Conservation (phyloP, 2,113 vertebrate genomes). For the Rhabdornis inornatus region DNA sequence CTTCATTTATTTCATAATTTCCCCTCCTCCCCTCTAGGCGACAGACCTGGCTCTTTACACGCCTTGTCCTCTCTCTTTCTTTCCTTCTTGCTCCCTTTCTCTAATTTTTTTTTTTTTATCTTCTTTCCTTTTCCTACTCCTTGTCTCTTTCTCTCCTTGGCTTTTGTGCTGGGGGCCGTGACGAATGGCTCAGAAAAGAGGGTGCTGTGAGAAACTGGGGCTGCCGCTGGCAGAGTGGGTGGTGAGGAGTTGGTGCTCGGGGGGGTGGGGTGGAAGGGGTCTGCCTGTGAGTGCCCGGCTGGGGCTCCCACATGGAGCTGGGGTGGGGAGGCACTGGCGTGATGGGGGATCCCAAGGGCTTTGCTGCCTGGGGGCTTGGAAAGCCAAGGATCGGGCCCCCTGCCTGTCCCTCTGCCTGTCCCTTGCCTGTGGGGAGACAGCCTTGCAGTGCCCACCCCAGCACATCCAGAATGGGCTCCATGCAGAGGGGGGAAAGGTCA, state of each 20-base stretch:
- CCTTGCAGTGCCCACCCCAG: background rate
- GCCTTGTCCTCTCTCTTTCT: constrained; percentile 39
- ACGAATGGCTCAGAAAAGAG: constrained; percentile 68
- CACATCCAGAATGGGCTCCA: background rate
- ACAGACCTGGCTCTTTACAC: constrained; percentile 54
- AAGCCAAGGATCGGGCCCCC: background rate
- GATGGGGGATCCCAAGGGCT: background rate
- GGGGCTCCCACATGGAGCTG: background rate
- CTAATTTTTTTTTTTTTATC: background rate
- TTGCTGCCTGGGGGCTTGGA: background rate
- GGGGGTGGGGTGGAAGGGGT: background rate
- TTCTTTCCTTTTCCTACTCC: constrained; percentile 62
- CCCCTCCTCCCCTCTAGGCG: background rate
- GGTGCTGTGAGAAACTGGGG: constrained; percentile 70
- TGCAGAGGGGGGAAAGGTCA: rapidly evolving
- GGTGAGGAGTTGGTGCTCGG: constrained; percentile 8
- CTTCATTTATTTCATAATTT: constrained; percentile 62
- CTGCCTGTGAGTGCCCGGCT: background rate
- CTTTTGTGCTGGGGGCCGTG: constrained; percentile 58
- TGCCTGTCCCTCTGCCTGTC: background rate
- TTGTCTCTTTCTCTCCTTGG: constrained; percentile 54
- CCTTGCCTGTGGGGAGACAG: too few relatives aligned
- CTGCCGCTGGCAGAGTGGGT: constrained; percentile 36
- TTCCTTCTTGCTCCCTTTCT: constrained; percentile 39
- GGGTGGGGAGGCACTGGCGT: rapidly evolving